Evolutionary conservation across 2,113 vertebrate genomes (phyloP), one percentile per base, ranked within the genome.

Genomic region (Hypomesus transpacificus): DNA sequence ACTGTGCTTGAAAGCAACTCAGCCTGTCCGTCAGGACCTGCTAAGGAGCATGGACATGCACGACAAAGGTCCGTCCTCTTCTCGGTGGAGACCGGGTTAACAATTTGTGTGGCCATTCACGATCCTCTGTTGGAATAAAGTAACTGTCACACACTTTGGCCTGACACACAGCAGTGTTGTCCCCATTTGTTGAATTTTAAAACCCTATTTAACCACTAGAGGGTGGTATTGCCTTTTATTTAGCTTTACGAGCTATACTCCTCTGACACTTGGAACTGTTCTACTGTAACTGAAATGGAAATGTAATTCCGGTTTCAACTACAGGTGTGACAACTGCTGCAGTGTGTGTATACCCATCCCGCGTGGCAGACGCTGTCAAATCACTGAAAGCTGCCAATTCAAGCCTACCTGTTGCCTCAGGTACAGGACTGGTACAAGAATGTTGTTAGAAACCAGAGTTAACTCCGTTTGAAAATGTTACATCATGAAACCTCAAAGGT

Each of bases 321-420:
- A 0, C 77, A 99, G 97, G 91, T 31, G 86, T 99, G 60, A 94
- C 94, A 0, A 93, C 90, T 0, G 97, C 87, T 34, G 97, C 97
- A 0, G 92, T 98, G 9, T 99, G 97, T 75, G 96, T 99, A 9
- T 98, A 98, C 76, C 94, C 97, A 0, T 87, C 95, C 1, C 93
- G 96, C 2, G 96, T 99, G 16, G 68, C 84, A 0, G 94, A 98
- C 26, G 95, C 96, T 0, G 92, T 96, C 0, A 88, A 76, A 24
- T 82, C 94, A 0, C 82, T 99, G 0, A 93, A 89, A 82, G 92
- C 91, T 4, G 93, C 91, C 1, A 91, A 91, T 7, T 95, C 93
- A 67, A 75, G 75, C 64, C 92, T 98, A 9, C 94, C 96, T 0
- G 95, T 98, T 17, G 97, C 97, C 20, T 97, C 97, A 87, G 97